Percentiles rank a stretch among this genome's conserved stretches.
These are phyloP conservation scores for Harpagoxenus sublaevis DNA, from an alignment of 2,888 invertebrate genomes.

Conservation along the genomic window DNA sequence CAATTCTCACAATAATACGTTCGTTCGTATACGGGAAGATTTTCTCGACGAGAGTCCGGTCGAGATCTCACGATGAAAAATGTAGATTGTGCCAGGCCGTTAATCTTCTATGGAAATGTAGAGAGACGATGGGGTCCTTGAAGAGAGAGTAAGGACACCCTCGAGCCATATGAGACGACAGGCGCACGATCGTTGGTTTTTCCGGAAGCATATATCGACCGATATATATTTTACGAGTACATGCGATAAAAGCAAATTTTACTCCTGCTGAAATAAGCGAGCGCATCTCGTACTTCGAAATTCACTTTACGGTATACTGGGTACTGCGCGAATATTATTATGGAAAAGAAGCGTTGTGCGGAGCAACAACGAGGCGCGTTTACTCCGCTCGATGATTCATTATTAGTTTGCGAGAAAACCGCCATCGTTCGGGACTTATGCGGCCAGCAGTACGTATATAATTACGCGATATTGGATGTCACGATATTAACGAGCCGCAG, in stretches of 20 bases:
- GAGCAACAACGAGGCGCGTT: conserved; percentile 45
- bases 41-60: conserved; percentile 30
- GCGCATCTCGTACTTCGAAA: neutral
- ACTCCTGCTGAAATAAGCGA: neutral
- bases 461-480: conserved; percentile 76
- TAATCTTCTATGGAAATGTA: conserved; percentile 53
- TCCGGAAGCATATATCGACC: conserved; percentile 33
- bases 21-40: conserved; percentile 49
- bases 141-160: conserved; percentile 50
- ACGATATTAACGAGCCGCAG: conserved; percentile 74
- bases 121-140: conserved; percentile 45
- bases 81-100: conserved; percentile 59
- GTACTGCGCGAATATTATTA: conserved; percentile 29
- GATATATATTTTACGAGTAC: conserved; percentile 16
- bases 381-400: conserved; percentile 66
- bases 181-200: conserved; percentile 11
- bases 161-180: conserved; percentile 48
- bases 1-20: conserved; percentile 62
- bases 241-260: neutral
- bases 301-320: neutral
- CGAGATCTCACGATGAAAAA: conserved; percentile 62
- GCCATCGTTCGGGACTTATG: conserved; percentile 57
- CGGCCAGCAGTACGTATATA: conserved; percentile 68
- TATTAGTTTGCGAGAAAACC: conserved; percentile 52
- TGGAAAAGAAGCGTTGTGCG: conserved; percentile 38